Percentiles rank a stretch among this genome's conserved stretches.
Conservation (phyloP, 2,888 invertebrate genomes). For the Deroplatys truncata region DNA sequence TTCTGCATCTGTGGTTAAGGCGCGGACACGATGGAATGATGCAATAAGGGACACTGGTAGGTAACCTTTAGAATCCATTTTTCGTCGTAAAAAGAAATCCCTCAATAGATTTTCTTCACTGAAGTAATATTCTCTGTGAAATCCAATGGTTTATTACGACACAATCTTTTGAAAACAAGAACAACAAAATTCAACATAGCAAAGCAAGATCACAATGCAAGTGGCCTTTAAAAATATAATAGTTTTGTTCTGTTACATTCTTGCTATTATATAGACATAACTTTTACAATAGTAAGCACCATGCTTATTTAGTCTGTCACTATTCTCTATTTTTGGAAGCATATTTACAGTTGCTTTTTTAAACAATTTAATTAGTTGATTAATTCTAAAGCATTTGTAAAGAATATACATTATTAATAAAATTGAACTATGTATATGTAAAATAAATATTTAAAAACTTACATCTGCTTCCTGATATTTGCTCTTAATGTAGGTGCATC, state of each 20-base stretch:
- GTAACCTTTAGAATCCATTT: slow-evolving; percentile 94
- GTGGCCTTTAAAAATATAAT: not conserved
- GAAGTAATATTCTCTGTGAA: slow-evolving; percentile 95
- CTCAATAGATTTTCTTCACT: slow-evolving; percentile 91
- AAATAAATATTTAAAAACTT: slow-evolving; percentile 45
- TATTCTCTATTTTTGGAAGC: too few relatives aligned
- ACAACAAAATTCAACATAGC: not conserved
- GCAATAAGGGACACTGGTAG: slow-evolving; percentile 91
- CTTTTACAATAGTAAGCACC: too few relatives aligned
- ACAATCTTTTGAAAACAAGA: not conserved
- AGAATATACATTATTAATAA: too few relatives aligned
- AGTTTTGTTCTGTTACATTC: not conserved
- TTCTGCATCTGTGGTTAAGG: slow-evolving; percentile 78
- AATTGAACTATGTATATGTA: too few relatives aligned
- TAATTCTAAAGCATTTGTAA: too few relatives aligned
- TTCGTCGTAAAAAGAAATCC: slow-evolving; percentile 93
- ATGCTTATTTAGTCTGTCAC: too few relatives aligned
- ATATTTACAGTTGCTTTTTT: too few relatives aligned
- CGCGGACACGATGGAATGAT: slow-evolving; percentile 90
- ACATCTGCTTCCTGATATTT: slow-evolving; percentile 87
- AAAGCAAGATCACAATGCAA: not conserved
- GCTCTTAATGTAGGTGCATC: slow-evolving; percentile 71
- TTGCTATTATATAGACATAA: not conserved
- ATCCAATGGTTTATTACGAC: slow-evolving; percentile 26
- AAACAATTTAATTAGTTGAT: too few relatives aligned